phyloP scores from a whole-genome alignment of 2,888 invertebrate species.

The Alloplasta piceator region DNA sequence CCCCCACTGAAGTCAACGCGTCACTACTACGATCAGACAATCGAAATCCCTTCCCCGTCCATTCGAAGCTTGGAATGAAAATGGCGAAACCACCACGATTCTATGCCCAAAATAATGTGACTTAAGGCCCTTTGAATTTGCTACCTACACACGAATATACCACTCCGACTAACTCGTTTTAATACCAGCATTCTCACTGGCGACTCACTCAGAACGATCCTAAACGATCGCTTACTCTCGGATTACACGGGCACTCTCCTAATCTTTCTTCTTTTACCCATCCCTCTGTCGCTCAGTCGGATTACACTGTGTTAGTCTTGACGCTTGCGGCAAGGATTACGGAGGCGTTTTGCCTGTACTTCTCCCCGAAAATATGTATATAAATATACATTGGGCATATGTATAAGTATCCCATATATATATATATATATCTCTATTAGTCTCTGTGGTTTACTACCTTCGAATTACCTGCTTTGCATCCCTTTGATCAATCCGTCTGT shows the following conservation, averaged over 20 bases:
- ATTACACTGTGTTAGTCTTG: slow-evolving; percentile 67
- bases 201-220: slow-evolving; percentile 58
- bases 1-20: slow-evolving; percentile 9
- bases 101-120: not conserved
- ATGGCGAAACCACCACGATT: slow-evolving; percentile 6
- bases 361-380: slow-evolving; percentile 10
- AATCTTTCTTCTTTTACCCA: slow-evolving; percentile 61
- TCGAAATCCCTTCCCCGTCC: slow-evolving; percentile 9
- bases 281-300: slow-evolving; percentile 41
- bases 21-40: slow-evolving; percentile 36
- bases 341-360: slow-evolving; percentile 41
- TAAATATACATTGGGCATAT: not conserved
- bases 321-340: slow-evolving; percentile 54
- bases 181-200: slow-evolving; percentile 51
- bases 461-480: not conserved
- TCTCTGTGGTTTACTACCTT: not conserved
- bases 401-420: not conserved
- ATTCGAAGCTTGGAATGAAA: not conserved
- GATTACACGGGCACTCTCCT: slow-evolving; percentile 69
- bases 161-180: slow-evolving; percentile 12
- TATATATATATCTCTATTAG: slow-evolving; percentile 4
- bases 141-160: not conserved
- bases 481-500: not conserved
- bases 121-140: too few relatives aligned
- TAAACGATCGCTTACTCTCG: slow-evolving; percentile 71